Base-by-base conservation (phyloP, 2,888 invertebrate genomes). In the Vesta saturnalis region DNA sequence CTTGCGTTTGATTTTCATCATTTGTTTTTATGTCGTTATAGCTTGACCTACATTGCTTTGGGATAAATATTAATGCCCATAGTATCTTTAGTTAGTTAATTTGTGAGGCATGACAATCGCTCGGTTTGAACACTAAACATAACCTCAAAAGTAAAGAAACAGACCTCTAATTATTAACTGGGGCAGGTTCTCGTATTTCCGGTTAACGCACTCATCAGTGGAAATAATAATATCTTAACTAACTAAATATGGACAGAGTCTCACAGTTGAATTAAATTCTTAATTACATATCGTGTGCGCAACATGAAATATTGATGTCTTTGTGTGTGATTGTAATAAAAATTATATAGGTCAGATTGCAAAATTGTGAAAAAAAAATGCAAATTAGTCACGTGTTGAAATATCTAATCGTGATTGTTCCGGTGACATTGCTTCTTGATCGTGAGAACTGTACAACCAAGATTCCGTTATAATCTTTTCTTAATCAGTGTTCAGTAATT, bases 391-490 rank as follows among this genome's bases (percentile, higher is more conserved):
- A 52, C n/a, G 16, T 47, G 47, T 6, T 47, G 47, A n/a, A 47
- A 47, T 47, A 23, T 14, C 52, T 21, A 21, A 52, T 19, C 52
- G 52, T 52, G 52, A 52, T 52, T 19, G 21, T 52, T 3, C 12
- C 19, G 5, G 21, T 52, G 47, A 49, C 47, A 49, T 18, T 49
- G 18, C 47, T 8, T 3, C 52, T 12, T 18, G 52, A 52, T 52
- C 52, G 52, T 52, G 52, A 10, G 52, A 52, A 52, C n/a, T 18
- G 47, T 18, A 49, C 8, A 15, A 49, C 47, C 18, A 52, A 21
- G 52, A 47, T 52, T 52, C 52, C 52, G 52, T 52, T 52, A 52
- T 3, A 43, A 43, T 43, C n/a, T n/a, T n/a, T n/a, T n/a, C n/a
- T 2, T 23, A 47, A 47, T 47, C 47, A 43, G 3, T 43, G 12